Conservation (phyloP, 30 jellyfish, hydroid and myxozoan genomes). For the Sanderia malayensis region DNA sequence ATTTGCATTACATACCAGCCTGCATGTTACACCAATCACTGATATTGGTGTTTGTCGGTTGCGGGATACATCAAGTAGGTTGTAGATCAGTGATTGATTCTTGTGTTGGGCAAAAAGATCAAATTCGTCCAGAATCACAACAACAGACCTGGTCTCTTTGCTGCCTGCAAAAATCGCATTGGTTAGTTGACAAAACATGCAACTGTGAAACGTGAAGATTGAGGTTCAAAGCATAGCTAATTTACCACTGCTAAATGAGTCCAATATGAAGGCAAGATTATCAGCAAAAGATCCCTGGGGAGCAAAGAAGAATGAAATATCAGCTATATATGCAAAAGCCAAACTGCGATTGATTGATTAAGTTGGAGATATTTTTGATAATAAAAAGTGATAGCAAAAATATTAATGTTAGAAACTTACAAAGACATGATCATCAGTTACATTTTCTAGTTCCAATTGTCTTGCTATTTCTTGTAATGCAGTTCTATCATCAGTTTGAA, state of each 20-base stretch:
- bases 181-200: no score
- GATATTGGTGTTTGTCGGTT: conserved; percentile 78
- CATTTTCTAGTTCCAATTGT: conserved; percentile 90
- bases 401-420: conserved; percentile 66
- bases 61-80: conserved; percentile 86
- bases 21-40: conserved; percentile 91
- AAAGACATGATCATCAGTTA: conserved; percentile 79
- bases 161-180: conserved; percentile 39
- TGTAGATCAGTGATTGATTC: conserved; percentile 87
- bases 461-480: conserved; percentile 96
- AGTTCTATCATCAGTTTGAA: conserved; percentile 88
- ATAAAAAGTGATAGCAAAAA: no score
- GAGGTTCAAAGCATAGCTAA: no score
- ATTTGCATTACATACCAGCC: conserved; percentile 73
- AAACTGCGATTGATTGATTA: no score
- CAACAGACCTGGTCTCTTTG: conserved; percentile 69
- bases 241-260: conserved; percentile 82
- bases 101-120: conserved; percentile 91
- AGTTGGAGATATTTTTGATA: no score
- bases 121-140: conserved; percentile 84
- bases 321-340: no score
- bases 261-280: conserved; percentile 87
- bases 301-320: no score
- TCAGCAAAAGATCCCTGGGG: conserved; percentile 96
- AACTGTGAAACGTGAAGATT: no score